phyloP scores from a whole-genome alignment of 2,888 invertebrate genomes.

The Drosophila suboccidentalis region DNA sequence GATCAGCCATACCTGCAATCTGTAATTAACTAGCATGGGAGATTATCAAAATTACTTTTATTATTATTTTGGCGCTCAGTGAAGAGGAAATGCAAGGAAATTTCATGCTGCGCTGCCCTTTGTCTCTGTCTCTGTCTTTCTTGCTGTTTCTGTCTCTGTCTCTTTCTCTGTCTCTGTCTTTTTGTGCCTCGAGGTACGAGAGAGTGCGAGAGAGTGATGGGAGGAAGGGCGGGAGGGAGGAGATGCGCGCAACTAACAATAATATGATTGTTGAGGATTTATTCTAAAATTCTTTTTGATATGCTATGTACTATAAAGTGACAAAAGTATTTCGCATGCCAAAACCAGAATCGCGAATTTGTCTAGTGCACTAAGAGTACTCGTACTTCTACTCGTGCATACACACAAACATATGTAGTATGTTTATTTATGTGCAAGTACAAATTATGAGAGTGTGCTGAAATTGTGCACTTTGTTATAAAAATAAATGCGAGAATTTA shows the following conservation, averaged over 20 bases:
- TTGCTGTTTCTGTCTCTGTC: not conserved
- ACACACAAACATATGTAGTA: not conserved
- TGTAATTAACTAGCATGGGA: not conserved
- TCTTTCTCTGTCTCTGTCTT: not conserved
- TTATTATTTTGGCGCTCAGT: not conserved
- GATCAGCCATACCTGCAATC: not conserved
- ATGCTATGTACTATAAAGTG: slow-evolving; percentile 15
- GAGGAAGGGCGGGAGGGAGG: not conserved
- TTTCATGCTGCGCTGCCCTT: slow-evolving; percentile 1
- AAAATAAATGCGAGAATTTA: slow-evolving; percentile 42
- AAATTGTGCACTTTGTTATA: slow-evolving; percentile 39
- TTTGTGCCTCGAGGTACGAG: not conserved
- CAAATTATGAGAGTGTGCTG: slow-evolving; percentile 12
- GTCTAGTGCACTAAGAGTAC: not conserved
- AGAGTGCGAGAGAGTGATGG: too few species aligned
- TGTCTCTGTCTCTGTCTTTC: not conserved
- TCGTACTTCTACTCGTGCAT: not conserved
- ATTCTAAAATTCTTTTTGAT: slow-evolving; percentile 14
- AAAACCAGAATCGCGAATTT: slow-evolving; percentile 14
- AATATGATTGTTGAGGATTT: slow-evolving; percentile 45
- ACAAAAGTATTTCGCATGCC: slow-evolving; percentile 25
- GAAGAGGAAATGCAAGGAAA: not conserved
- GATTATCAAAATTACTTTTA: not conserved
- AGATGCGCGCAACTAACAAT: slow-evolving; percentile 31
- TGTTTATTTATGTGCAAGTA: slow-evolving; percentile 12